Percentiles rank a stretch among this genome's conserved stretches.
Conservation (phyloP, 1,140 invertebrate species). For the Bombus superbus region DNA sequence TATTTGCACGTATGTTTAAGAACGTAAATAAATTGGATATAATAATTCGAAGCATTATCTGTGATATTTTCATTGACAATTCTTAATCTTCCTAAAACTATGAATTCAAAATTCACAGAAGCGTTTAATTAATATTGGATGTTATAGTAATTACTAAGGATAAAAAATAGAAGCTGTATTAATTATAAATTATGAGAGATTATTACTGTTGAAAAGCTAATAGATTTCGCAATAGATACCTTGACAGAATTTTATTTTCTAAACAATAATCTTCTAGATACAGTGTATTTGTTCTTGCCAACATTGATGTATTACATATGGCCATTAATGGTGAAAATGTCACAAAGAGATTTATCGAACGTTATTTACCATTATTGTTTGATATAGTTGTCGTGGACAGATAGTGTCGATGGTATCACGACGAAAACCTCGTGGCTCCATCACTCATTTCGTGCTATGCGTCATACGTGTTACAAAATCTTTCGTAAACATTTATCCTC, state of each 20-base stretch:
- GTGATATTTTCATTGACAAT: too few species aligned
- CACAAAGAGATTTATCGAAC: constrained; percentile 30
- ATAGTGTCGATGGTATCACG: constrained; percentile 35
- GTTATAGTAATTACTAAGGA: too few species aligned
- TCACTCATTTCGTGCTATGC: constrained; percentile 15
- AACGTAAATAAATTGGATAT: too few species aligned
- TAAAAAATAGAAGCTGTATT: too few species aligned
- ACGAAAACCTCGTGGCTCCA: constrained; percentile 21
- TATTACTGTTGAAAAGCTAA: neutral
- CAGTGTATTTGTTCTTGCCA: constrained; percentile 16
- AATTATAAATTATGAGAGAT: neutral
- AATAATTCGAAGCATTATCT: too few species aligned
- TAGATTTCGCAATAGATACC: neutral
- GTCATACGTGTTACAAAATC: constrained; percentile 28
- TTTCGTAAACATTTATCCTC: constrained; percentile 25
- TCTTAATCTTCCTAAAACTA: too few species aligned
- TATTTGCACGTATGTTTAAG: too few species aligned
- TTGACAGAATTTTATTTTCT: neutral
- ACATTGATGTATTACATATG: constrained; percentile 25
- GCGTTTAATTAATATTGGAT: too few species aligned
- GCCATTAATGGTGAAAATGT: constrained; percentile 34
- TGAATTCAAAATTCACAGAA: too few species aligned
- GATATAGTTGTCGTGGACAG: constrained; percentile 37
- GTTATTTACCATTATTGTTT: constrained; percentile 39
- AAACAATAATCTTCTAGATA: neutral